phyloP scores from a whole-genome alignment of 2,888 invertebrate genomes.

The Hemistola chrysoprasaria region DNA sequence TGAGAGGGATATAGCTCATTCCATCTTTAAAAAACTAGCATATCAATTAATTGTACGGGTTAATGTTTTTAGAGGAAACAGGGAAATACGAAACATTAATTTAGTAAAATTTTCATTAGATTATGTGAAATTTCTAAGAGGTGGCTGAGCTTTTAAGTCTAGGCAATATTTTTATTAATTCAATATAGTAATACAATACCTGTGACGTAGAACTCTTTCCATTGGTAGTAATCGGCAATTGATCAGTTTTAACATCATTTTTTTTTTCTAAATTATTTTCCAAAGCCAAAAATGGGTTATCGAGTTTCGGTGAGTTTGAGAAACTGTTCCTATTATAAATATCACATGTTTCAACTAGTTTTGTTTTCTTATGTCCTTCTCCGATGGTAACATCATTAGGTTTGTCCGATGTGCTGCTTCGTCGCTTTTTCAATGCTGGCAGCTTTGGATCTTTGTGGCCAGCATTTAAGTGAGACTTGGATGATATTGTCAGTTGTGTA shows the following conservation, averaged over 20 bases:
- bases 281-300: constrained; percentile 46
- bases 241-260: constrained; percentile 54
- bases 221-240: constrained; percentile 53
- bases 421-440: constrained; percentile 68
- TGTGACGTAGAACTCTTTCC: constrained; percentile 58
- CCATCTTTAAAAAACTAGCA: too few species aligned
- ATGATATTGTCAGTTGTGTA: constrained; percentile 72
- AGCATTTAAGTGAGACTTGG: constrained; percentile 56
- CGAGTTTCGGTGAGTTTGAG: constrained; percentile 51
- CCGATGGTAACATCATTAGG: constrained; percentile 62
- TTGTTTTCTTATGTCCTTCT: constrained; percentile 64
- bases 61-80: too few species aligned
- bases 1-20: too few species aligned
- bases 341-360: constrained; percentile 64
- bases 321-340: constrained; percentile 62
- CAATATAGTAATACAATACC: constrained; percentile 38
- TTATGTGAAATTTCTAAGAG: too few species aligned
- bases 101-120: too few species aligned
- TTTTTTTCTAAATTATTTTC: constrained; percentile 69
- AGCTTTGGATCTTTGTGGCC: constrained; percentile 64
- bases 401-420: constrained; percentile 76
- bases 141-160: too few species aligned
- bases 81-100: too few species aligned
- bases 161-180: too few species aligned
- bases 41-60: too few species aligned